Conservation (phyloP, 1,140 invertebrate genomes). For the Euschistus heros region DNA sequence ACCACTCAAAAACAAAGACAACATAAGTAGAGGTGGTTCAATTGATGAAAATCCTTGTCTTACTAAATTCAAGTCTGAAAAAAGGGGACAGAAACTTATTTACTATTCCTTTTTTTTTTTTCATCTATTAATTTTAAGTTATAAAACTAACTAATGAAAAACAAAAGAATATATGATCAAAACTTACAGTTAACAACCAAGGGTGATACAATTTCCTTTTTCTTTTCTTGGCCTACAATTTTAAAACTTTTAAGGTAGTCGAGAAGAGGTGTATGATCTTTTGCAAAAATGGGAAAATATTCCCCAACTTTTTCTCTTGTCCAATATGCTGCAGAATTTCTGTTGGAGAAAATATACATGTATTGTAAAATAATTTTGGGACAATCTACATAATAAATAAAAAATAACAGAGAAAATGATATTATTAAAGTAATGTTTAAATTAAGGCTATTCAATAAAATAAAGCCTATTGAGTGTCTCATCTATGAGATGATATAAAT, state of each 20-base stretch:
- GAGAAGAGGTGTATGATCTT: conserved; percentile 44
- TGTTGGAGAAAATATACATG: conserved; percentile 28
- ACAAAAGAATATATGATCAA: conserved; percentile 23
- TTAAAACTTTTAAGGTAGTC: conserved; percentile 49
- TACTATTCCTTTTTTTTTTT: background rate
- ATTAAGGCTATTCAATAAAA: too few relatives aligned
- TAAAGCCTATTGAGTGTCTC: too few relatives aligned
- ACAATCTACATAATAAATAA: too few relatives aligned
- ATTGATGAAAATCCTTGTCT: conserved; percentile 11
- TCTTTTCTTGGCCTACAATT: conserved; percentile 36
- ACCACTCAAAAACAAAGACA: conserved; percentile 22
- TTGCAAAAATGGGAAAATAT: conserved; percentile 55
- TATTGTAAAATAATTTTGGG: background rate
- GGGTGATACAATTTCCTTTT: conserved; percentile 23
- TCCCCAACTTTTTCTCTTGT: conserved; percentile 48
- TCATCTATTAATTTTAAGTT: background rate
- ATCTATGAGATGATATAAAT: too few relatives aligned
- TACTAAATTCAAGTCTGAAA: conserved; percentile 22
- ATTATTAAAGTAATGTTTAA: too few relatives aligned
- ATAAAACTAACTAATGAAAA: background rate
- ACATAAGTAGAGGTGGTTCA: conserved; percentile 19
- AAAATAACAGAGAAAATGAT: too few relatives aligned
- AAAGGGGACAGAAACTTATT: background rate
- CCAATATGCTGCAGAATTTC: conserved; percentile 51
- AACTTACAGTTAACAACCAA: conserved; percentile 30